Evolutionary conservation across 1,140 invertebrate genomes (phyloP).

Genomic region (Trichomalopsis sarcophagae): DNA sequence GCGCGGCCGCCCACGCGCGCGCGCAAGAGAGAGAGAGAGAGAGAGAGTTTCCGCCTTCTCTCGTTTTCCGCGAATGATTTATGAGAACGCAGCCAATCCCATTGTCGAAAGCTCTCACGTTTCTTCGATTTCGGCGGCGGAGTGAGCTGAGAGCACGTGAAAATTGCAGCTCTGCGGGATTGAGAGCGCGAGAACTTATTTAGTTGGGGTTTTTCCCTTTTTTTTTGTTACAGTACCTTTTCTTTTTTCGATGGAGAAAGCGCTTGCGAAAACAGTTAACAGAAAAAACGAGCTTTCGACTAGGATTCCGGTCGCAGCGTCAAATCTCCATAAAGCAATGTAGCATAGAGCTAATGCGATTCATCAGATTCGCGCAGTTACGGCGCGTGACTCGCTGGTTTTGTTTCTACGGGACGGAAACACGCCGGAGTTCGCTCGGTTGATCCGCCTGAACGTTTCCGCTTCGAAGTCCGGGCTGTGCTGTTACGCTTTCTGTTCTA

Average conservation of each 20-base stretch:
- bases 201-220: background rate
- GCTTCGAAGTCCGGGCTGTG: background rate
- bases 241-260: background rate
- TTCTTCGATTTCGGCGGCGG: constrained; percentile 5
- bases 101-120: constrained; percentile 43
- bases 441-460: background rate
- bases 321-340: background rate
- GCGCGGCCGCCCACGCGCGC: background rate
- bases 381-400: background rate
- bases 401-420: background rate
- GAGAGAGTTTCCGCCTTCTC: constrained; percentile 15
- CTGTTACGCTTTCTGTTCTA: background rate
- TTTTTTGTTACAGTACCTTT: too few relatives aligned
- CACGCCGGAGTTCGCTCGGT: background rate
- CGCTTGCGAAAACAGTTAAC: background rate
- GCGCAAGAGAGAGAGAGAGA: too few relatives aligned
- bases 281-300: background rate
- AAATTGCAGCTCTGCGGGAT: background rate
- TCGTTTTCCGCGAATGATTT: constrained; percentile 32
- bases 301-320: background rate
- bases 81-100: constrained; percentile 2
- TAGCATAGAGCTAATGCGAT: background rate
- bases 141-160: background rate
- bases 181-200: constrained; percentile 15
- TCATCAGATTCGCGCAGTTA: background rate